Evolutionary conservation across 2,113 vertebrate genomes (phyloP).

Genomic region (Etheostoma cragini): DNA sequence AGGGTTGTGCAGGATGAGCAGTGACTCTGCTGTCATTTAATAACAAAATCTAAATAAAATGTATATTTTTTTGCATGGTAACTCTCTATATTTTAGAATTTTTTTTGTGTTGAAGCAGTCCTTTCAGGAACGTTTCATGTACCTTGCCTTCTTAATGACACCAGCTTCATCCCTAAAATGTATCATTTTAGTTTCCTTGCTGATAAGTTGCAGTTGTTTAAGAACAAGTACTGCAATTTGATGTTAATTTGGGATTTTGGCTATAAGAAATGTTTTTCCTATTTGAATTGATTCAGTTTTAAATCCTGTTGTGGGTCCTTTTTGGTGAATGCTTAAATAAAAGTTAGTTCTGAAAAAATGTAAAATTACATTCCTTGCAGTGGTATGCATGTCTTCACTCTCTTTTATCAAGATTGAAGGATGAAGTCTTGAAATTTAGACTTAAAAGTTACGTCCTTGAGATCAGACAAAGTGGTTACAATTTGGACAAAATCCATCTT

Average conservation of each 20-base stretch:
- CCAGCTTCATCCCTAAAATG: not conserved
- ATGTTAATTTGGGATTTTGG: not conserved
- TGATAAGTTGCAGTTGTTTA: not conserved
- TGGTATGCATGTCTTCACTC: constrained; percentile 6
- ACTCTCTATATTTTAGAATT: not conserved
- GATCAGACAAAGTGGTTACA: constrained; percentile 22
- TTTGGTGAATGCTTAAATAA: constrained; percentile 30
- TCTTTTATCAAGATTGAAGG: constrained; percentile 48
- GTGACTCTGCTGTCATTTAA: not conserved
- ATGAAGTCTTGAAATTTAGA: constrained; percentile 13
- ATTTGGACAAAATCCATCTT: not conserved
- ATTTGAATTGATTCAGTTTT: not conserved
- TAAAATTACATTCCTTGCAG: constrained; percentile 7
- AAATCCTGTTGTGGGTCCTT: constrained; percentile 8
- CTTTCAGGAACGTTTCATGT: not conserved
- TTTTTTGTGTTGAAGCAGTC: not conserved
- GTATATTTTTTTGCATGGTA: not conserved
- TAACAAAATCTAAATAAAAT: too few species aligned
- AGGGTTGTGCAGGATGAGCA: not conserved
- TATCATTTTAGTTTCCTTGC: not conserved
- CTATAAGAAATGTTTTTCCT: not conserved
- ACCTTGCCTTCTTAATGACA: not conserved
- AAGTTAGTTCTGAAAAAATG: constrained; percentile 28
- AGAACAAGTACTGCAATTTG: too few species aligned
- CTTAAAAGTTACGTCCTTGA: constrained; percentile 15